A percentile compares a stretch with the other conserved stretches of the same genome.
Conservation (phyloP, 2,797 vertebrate genomes). For the Coreius guichenoti region DNA sequence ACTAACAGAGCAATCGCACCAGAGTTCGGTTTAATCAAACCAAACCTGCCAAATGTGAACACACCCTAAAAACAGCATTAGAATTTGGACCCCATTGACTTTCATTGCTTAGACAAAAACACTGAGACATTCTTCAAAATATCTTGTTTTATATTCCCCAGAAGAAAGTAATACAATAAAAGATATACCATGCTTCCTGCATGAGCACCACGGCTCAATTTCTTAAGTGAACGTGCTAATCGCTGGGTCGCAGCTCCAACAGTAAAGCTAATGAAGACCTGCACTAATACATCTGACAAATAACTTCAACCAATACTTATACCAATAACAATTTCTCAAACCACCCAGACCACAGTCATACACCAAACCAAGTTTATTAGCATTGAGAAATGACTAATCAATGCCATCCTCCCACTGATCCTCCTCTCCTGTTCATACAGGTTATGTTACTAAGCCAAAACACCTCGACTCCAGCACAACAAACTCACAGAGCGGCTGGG, state of each 20-base stretch:
- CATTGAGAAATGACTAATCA: constrained; percentile 11
- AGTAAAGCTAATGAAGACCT: not conserved
- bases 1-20: not conserved
- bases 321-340: not conserved
- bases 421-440: not conserved
- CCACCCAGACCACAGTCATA: not conserved
- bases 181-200: not conserved
- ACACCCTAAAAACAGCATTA: not conserved
- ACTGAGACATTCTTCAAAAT: not conserved
- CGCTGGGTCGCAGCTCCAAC: not conserved
- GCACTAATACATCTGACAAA: not conserved
- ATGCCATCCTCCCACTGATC: not conserved
- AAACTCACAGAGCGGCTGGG: constrained; percentile 23
- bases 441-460: constrained; percentile 11
- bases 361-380: not conserved
- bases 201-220: not conserved
- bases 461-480: constrained; percentile 21
- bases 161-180: not conserved
- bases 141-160: not conserved
- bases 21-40: not conserved
- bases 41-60: not conserved
- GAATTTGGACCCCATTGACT: not conserved
- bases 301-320: not conserved
- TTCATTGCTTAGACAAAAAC: not conserved
- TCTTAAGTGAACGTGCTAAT: not conserved